These are phyloP conservation scores for Mycalesis mineus DNA, from an alignment of 2,888 invertebrate species.

Conservation along the genomic window DNA sequence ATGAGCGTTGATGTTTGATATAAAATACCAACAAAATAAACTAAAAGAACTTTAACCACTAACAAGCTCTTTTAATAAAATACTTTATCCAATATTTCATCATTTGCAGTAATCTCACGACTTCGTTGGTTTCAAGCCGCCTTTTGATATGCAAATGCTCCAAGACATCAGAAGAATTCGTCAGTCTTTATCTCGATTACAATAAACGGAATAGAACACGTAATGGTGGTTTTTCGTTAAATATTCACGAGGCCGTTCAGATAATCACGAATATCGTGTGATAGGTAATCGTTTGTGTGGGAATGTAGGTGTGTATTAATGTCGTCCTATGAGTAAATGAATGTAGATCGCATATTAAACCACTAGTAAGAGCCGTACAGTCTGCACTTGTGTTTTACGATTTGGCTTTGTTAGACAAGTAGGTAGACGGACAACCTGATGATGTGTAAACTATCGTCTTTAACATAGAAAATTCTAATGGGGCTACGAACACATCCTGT, in stretches of 20 bases:
- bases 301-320: not conserved
- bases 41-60: too few relatives aligned
- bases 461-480: too few relatives aligned
- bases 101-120: conserved; percentile 4
- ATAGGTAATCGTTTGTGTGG: conserved; percentile 5
- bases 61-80: too few relatives aligned
- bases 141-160: conserved; percentile 4
- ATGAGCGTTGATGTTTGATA: too few relatives aligned
- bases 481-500: too few relatives aligned
- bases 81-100: not conserved
- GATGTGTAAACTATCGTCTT: too few relatives aligned
- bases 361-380: too few relatives aligned
- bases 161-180: conserved; percentile 7
- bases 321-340: not conserved
- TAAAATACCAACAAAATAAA: too few relatives aligned
- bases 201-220: not conserved
- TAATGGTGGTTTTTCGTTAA: conserved; percentile 1
- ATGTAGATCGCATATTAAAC: too few relatives aligned
- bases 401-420: too few relatives aligned
- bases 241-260: conserved; percentile 4
- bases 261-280: conserved; percentile 6
- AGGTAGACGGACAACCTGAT: too few relatives aligned
- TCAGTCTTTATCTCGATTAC: conserved; percentile 7
- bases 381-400: too few relatives aligned
- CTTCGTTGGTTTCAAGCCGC: not conserved